phyloP scores from a whole-genome alignment of 2,113 vertebrate genomes.

The Columba janthina region DNA sequence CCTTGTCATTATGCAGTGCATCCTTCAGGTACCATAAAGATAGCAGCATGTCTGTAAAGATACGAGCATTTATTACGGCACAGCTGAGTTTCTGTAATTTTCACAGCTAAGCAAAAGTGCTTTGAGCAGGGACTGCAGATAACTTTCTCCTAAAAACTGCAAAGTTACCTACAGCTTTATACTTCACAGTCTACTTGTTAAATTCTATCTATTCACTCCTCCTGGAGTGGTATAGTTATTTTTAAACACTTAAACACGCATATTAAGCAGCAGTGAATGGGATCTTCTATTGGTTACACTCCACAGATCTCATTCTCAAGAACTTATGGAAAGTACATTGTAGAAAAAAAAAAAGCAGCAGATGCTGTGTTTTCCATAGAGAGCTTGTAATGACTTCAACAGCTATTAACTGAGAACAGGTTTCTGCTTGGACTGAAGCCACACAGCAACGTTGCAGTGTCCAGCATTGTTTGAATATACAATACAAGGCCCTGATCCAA shows the following conservation, averaged over 20 bases:
- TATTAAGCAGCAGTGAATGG: neutral
- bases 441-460: neutral
- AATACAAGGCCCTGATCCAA: slow-evolving; percentile 37
- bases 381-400: slow-evolving; percentile 1
- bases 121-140: neutral
- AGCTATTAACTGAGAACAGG: neutral
- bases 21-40: neutral
- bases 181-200: neutral
- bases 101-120: neutral
- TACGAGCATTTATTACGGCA: neutral
- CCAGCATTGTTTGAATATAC: slow-evolving; percentile 14
- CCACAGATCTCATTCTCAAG: neutral
- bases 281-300: neutral
- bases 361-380: neutral
- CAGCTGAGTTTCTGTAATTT: neutral
- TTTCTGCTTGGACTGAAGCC: slow-evolving; percentile 41
- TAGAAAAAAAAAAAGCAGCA: neutral
- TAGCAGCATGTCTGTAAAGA: neutral
- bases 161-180: neutral
- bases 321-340: neutral
- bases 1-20: neutral
- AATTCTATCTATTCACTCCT: neutral
- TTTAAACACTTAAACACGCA: neutral
- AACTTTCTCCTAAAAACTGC: neutral
- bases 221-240: neutral